phyloP scores from a whole-genome alignment of 2,113 vertebrate genomes.

The Laterallus jamaicensis region DNA sequence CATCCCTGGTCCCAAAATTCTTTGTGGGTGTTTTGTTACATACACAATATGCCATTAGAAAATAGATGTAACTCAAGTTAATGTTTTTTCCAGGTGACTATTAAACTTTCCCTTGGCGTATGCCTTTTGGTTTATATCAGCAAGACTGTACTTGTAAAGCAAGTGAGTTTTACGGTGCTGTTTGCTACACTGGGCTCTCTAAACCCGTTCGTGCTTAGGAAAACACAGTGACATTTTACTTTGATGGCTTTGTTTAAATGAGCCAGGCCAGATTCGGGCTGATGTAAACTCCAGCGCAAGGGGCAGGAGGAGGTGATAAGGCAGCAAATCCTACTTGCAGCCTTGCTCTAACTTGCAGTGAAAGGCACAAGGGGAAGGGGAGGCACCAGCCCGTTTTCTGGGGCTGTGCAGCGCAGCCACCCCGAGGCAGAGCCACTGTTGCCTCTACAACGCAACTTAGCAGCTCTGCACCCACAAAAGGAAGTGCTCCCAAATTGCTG shows the following conservation, averaged over 20 bases:
- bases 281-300: not conserved
- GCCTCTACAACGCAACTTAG: not conserved
- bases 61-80: not conserved
- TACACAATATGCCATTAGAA: conserved; percentile 28
- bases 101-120: conserved; percentile 11
- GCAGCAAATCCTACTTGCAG: not conserved
- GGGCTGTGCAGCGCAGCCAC: not conserved
- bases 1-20: conserved; percentile 40
- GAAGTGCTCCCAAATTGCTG: not conserved
- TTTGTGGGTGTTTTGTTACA: conserved; percentile 17
- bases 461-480: not conserved
- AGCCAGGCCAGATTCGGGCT: not conserved
- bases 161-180: not conserved
- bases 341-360: not conserved
- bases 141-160: not conserved
- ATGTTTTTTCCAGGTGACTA: conserved; percentile 29
- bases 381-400: not conserved
- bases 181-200: not conserved
- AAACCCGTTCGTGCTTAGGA: not conserved
- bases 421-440: not conserved
- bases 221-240: not conserved
- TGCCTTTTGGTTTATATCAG: conserved; percentile 14
- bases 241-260: conserved; percentile 11
- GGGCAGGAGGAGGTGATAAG: not conserved
- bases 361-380: not conserved